Base-by-base conservation (phyloP, 2,888 invertebrate genomes). In the Metellina segmentata region DNA sequence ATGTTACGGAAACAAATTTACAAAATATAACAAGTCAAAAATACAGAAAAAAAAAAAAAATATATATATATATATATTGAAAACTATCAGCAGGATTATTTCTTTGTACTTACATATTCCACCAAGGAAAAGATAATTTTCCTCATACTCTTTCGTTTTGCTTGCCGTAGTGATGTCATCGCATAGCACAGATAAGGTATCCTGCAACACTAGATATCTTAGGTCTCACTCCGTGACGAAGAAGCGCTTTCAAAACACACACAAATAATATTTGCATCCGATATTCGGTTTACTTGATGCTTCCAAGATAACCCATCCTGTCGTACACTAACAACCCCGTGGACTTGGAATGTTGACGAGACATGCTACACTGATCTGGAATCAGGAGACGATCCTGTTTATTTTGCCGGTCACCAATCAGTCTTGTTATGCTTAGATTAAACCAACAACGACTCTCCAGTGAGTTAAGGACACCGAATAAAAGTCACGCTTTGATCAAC, bases 61-160 rank as follows among this genome's bases (percentile, higher is more conserved):
- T n/a, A n/a, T n/a, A n/a, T n/a, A n/a, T n/a, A n/a, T n/a, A n/a
- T n/a, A n/a, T n/a, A n/a, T n/a, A n/a, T 19, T 11, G 2, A 9
- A 16, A 34, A 34, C 34, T 34, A 34, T 34, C 34, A 34, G 34
- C 34, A 34, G 34, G 34, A 34, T 34, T 34, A 34, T 34, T 34
- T 34, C 19, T 6, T 8, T 8, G 5, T 91, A 91, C 91, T 91
- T 87, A 91, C 91, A 74, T 91, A 87, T 79, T 91, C 91, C 61
- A 91, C 91, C 16, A 87, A 78, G 20, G 91, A 91, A 49, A 91
- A 49, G 16, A 91, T 20, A 34, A 91, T 72, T 79, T 91, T 91
- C 77, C 91, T 78, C 82, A 91, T 91, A 52, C 91, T 91, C 79
- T 34, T 82, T 19, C 81, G 19, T 79, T 88, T 87, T 52, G 82